Evolutionary conservation across 2,113 vertebrate genomes (phyloP), one percentile per base, ranked within the genome.

Genomic region (Cacatua alba): DNA sequence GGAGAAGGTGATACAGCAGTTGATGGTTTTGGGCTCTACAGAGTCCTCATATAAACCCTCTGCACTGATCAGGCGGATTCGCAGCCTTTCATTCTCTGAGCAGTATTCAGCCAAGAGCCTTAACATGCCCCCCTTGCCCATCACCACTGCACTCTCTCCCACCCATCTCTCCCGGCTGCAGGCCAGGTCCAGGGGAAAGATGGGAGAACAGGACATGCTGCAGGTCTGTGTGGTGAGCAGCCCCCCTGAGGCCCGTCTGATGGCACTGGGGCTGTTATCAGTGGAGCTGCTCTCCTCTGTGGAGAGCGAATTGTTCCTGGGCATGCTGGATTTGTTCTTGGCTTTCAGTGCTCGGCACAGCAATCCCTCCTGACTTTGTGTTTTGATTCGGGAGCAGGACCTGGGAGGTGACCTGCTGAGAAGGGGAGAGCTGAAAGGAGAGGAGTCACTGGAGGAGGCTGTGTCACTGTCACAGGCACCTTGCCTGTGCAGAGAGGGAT

Each of bases 271-370:
- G 96, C 99, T 99, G 96, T 98, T 99, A 93, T 99, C 99, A 5
- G 98, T 98, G 63, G 99, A 99, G 96, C 99, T 99, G 80, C 98
- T 98, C 79, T 99, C 99, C 69, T 99, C 99, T 5, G 98, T 99
- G 9, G 99, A 99, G 35, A 99, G 92, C 19, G 99, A 99, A 92
- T 98, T 98, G 95, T 99, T 98, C 91, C 99, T 97, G 49, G 97
- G 97, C 74, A 98, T 24, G 51, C 96, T 92, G 24, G 96, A 91
- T 93, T 98, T 98, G 84, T 64, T 90, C 62, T 64, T 91, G 63
- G 86, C 88, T 86, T 96, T 98, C 68, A 98, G 92, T 9, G 98
- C 98, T 71, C 97, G 94, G 84, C 98, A 97, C 29, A 98, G 92
- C 67, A 98, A 92, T 18, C 98, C 98, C 75, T 99, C 98, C 57